Evolutionary conservation across 2,888 invertebrate species (phyloP), one percentile per base, ranked within the genome.

Genomic region (Volucella inflata): DNA sequence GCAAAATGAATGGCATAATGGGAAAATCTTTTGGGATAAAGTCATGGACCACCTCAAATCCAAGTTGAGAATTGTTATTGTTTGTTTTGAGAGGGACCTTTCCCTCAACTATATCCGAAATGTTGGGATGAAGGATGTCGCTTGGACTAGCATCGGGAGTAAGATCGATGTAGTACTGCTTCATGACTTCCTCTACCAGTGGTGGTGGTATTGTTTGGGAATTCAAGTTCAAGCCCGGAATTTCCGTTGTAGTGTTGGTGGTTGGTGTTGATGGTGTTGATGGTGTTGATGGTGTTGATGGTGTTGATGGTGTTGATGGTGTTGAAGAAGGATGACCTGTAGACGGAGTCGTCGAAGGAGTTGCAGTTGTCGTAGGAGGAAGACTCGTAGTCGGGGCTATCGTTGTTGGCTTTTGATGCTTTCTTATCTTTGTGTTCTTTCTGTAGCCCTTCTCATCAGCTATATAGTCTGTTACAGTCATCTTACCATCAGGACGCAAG

Each of bases 381-480:
- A 10, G 16, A 16, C 21, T 17, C 8, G 51, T 16, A 17, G 50
- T 12, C 12, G 14, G 1, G 9, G 59, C 38, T 11, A 38, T 16
- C 11, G 51, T 21, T 8, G 55, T 8, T 36, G 16, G 1, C 46
- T 53, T 36, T n/a, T 65, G 59, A 11, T 59, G 17, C 0, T 67
- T 81, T 0, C 11, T 36, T 8, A 82, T 89, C 42, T 89, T 88
- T 0, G 88, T 88, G 2, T 89, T 88, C 12, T 88, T 89, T 40
- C 88, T 51, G 21, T 95, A 96, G 36, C 96, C 96, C 4, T 90
- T 91, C 11, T 93, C 91, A 90, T 96, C 96, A 2, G 96, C 95
- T 2, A 94, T 90, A 88, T 95, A 96, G 88, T 93, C 93, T 44
- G 94, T 95, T 9, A 94, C 92, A 74, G 94, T 93, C 0, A 95